Base-by-base conservation (phyloP, 2,797 vertebrate species). In the Semotilus atromaculatus region DNA sequence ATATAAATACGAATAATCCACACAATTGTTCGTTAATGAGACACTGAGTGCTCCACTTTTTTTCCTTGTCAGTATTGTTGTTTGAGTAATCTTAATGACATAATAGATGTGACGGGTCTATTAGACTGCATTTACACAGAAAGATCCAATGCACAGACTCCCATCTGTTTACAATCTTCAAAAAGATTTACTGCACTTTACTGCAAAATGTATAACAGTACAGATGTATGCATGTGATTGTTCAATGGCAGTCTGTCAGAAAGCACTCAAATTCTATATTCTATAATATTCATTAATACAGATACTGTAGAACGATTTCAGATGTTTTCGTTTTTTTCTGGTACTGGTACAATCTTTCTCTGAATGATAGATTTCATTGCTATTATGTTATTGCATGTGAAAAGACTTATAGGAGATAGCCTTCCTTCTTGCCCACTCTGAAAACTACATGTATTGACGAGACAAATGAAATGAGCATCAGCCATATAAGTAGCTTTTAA, bases 401-500 rank as follows among this genome's bases (percentile, higher is more conserved):
- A 4, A 51, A 53, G 16, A 70, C n/a, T 19, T 55, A 19, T 81
- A 53, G 19, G 11, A 72, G 58, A 40, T 23, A n/a, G 38, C n/a
- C 48, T 58, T 19, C 38, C 40, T 36, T 38, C 40, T 71, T 38
- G 10, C 10, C 36, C 31, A 23, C 45, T 38, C 34, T 7, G 1
- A 53, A 81, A 71, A 43, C 5, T 9, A 18, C 34, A 40, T 43
- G 26, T 62, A 45, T 53, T 34, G 64, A 80, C 19, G 7, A 13
- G 26, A 62, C 53, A 60, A 73, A 31, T 62, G 1, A 45, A 45
- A 62, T 10, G 43, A 43, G 38, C 13, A n/a, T 82, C 40, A 72
- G 23, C 38, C 19, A 38, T 31, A 62, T 73, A 48, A 73, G 80
- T 62, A 34, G 70, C 29, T 48, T 81, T 87, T 43, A 48, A 60